Percentiles rank a stretch among this genome's conserved stretches.
phyloP scores from a whole-genome alignment of 2,888 invertebrate genomes.

The Conomelus anceps region DNA sequence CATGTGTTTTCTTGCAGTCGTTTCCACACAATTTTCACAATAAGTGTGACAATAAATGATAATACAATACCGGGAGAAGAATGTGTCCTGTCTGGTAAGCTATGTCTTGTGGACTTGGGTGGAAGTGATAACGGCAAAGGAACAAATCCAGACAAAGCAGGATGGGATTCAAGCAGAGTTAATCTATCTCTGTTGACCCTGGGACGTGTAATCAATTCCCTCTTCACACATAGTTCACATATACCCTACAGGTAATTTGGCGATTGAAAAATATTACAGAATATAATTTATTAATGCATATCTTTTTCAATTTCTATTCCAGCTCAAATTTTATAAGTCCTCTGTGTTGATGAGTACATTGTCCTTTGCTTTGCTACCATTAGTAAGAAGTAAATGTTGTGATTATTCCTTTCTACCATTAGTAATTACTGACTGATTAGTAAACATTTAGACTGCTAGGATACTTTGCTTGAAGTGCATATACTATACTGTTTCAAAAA shows the following conservation, averaged over 20 bases:
- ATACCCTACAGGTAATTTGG: constrained; percentile 75
- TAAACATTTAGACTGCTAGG: no score
- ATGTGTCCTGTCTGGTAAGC: constrained; percentile 85
- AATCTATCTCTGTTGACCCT: constrained; percentile 91
- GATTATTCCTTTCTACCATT: no score
- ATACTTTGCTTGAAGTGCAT: no score
- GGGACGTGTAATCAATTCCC: constrained; percentile 87
- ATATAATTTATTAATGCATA: no score
- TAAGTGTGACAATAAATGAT: constrained; percentile 87
- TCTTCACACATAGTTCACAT: constrained; percentile 86
- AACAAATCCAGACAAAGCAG: constrained; percentile 87
- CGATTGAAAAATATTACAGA: constrained; percentile 26
- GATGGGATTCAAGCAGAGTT: constrained; percentile 90
- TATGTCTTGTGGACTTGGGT: constrained; percentile 93
- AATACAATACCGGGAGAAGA: constrained; percentile 83
- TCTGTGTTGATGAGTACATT: no score
- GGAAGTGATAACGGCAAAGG: constrained; percentile 96
- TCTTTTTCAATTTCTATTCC: no score
- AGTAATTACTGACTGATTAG: no score
- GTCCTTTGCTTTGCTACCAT: no score
- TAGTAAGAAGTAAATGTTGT: no score
- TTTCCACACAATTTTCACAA: constrained; percentile 92
- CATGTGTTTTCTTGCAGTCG: constrained; percentile 71
- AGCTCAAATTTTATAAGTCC: no score
- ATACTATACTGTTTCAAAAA: no score